Evolutionary conservation across 2,888 invertebrate species (phyloP).

Genomic region (Halictus quadricinctus): DNA sequence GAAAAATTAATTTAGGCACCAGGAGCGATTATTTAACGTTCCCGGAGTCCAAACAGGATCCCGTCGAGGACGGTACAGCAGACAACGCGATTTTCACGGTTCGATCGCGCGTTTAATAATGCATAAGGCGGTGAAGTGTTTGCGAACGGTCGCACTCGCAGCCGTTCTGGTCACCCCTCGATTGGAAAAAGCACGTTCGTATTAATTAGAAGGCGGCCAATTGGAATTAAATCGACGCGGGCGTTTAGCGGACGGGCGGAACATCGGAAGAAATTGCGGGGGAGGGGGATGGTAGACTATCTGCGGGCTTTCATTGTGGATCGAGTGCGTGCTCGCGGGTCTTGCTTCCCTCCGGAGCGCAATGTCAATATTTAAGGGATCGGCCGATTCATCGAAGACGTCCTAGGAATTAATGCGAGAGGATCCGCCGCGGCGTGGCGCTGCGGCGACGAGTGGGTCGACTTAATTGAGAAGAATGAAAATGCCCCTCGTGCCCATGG

Average conservation of each 20-base stretch:
- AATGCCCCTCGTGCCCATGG: constrained; percentile 1
- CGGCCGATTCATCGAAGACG: constrained; percentile 65
- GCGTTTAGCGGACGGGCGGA: constrained; percentile 43
- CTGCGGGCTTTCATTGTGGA: constrained; percentile 62
- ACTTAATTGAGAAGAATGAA: constrained; percentile 50
- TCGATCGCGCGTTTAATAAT: constrained; percentile 43
- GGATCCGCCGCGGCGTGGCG: constrained; percentile 21
- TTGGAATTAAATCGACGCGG: constrained; percentile 74
- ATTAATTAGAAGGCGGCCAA: constrained; percentile 76
- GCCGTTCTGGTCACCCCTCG: constrained; percentile 21
- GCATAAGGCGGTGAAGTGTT: constrained; percentile 45
- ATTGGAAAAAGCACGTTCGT: constrained; percentile 65
- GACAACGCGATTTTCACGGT: constrained; percentile 35
- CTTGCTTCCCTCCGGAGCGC: constrained; percentile 58
- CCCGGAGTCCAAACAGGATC: neutral
- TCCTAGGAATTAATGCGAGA: constrained; percentile 60
- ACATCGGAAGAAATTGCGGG: constrained; percentile 26
- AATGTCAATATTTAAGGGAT: constrained; percentile 76
- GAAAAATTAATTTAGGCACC: neutral
- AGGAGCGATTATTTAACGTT: constrained; percentile 1
- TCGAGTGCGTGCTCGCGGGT: constrained; percentile 51
- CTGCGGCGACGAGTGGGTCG: constrained; percentile 19
- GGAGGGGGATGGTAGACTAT: constrained; percentile 43
- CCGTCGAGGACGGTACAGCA: constrained; percentile 12
- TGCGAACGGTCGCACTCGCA: constrained; percentile 23